Evolutionary conservation across 1,140 invertebrate species (phyloP).

Genomic region (Eueides isabella): DNA sequence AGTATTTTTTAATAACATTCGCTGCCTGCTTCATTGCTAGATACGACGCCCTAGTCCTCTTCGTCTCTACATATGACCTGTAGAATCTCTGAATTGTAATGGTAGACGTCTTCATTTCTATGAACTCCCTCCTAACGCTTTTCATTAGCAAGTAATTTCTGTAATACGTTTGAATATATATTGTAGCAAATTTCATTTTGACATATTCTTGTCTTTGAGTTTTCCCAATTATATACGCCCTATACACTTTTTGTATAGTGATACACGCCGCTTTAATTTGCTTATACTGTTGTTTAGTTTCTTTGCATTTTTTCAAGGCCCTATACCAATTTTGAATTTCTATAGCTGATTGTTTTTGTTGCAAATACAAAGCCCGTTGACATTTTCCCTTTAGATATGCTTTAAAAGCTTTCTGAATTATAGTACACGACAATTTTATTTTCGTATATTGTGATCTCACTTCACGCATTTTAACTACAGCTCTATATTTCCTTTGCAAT

Average conservation of each 20-base stretch:
- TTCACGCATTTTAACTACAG: slow-evolving; percentile 60
- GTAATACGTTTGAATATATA: slow-evolving; percentile 74
- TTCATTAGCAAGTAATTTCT: slow-evolving; percentile 70
- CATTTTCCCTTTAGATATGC: slow-evolving; percentile 55
- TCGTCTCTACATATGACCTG: slow-evolving; percentile 67
- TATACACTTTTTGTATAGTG: slow-evolving; percentile 69
- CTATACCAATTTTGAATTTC: slow-evolving; percentile 77
- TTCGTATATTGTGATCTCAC: slow-evolving; percentile 59
- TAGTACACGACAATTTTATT: slow-evolving; percentile 49
- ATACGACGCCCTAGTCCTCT: slow-evolving; percentile 65
- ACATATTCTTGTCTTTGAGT: slow-evolving; percentile 55
- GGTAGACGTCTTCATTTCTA: slow-evolving; percentile 53
- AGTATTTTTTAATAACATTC: slow-evolving; percentile 66
- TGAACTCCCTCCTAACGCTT: slow-evolving; percentile 54
- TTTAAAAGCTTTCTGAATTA: slow-evolving; percentile 65
- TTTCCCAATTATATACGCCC: slow-evolving; percentile 50
- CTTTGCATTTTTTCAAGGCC: slow-evolving; percentile 55
- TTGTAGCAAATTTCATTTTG: slow-evolving; percentile 55
- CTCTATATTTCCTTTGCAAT: slow-evolving; percentile 69
- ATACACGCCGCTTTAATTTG: slow-evolving; percentile 52
- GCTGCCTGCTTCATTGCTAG: slow-evolving; percentile 57
- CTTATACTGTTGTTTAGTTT: slow-evolving; percentile 43
- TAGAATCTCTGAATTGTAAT: slow-evolving; percentile 79
- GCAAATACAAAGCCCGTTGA: slow-evolving; percentile 54
- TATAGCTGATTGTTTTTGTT: slow-evolving; percentile 49